Percentiles rank a stretch among this genome's conserved stretches.
Evolutionary conservation across 2,888 invertebrate genomes (phyloP).

Genomic region (Tridacna gigas): DNA sequence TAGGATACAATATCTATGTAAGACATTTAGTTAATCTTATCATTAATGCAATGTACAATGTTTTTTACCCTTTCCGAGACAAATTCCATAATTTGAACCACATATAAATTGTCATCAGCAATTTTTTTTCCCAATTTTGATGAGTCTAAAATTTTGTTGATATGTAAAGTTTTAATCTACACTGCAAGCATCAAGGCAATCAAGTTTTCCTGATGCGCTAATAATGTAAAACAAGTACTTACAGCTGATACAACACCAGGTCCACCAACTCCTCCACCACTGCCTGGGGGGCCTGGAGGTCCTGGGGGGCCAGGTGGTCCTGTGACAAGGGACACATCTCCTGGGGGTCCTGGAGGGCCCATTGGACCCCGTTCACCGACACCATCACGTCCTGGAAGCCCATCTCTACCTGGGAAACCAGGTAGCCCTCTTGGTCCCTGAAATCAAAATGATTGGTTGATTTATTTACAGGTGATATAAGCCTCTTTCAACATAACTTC

Average conservation of each 20-base stretch:
- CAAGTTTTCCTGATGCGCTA: neutral
- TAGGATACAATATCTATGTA: too few species aligned
- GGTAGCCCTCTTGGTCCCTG: constrained; percentile 52
- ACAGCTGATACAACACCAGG: neutral
- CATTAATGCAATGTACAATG: too few species aligned
- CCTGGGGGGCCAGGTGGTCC: constrained; percentile 74
- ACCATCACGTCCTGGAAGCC: constrained; percentile 67
- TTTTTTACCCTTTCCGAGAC: too few species aligned
- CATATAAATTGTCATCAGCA: too few species aligned
- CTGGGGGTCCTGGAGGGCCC: constrained; percentile 69
- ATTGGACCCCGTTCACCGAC: constrained; percentile 65
- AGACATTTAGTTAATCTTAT: too few species aligned
- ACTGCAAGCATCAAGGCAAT: too few species aligned
- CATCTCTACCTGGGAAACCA: constrained; percentile 69
- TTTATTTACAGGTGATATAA: neutral
- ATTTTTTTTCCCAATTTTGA: too few species aligned
- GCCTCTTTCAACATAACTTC: too few species aligned
- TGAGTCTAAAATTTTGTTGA: too few species aligned
- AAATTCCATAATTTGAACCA: too few species aligned
- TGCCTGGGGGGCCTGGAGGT: constrained; percentile 66
- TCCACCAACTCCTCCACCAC: neutral
- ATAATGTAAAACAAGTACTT: neutral
- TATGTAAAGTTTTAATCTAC: too few species aligned
- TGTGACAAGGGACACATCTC: constrained; percentile 52
- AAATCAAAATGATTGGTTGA: neutral